Conservation (phyloP, 2,888 invertebrate genomes). For the Noctua comes region DNA sequence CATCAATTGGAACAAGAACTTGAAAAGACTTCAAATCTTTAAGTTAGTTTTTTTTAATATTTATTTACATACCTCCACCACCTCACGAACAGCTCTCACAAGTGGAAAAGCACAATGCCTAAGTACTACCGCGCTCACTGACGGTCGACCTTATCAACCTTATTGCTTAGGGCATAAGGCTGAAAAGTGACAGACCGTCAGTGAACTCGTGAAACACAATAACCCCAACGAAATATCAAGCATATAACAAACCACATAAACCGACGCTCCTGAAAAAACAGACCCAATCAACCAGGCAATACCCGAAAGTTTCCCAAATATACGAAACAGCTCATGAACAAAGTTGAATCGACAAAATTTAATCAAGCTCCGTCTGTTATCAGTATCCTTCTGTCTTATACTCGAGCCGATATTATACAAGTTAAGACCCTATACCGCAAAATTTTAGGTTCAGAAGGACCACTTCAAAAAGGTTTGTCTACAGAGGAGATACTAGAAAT, state of each 20-base stretch:
- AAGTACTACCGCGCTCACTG: too few species aligned
- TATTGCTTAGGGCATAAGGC: too few species aligned
- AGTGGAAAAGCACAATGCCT: too few species aligned
- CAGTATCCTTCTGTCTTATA: conserved; percentile 25
- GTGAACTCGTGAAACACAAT: not conserved
- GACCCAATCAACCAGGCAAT: conserved; percentile 26
- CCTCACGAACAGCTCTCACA: too few species aligned
- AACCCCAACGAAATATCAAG: not conserved
- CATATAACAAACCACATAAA: conserved; percentile 12
- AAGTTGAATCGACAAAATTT: conserved; percentile 50
- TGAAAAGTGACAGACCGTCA: too few species aligned
- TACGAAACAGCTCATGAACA: conserved; percentile 35
- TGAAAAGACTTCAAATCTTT: too few species aligned
- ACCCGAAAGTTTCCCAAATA: conserved; percentile 24
- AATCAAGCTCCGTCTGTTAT: conserved; percentile 54
- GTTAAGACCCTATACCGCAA: conserved; percentile 13
- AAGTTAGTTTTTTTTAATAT: too few species aligned
- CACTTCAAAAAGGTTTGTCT: conserved; percentile 19
- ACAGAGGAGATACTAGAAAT: not conserved
- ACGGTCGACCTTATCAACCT: too few species aligned
- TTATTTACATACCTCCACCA: too few species aligned
- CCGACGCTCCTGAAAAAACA: conserved; percentile 12
- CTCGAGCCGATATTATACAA: conserved; percentile 42
- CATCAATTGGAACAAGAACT: not conserved
- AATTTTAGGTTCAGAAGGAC: conserved; percentile 33